Base-by-base conservation (phyloP, 2,888 invertebrate genomes). In the Nemapogon koenigi region DNA sequence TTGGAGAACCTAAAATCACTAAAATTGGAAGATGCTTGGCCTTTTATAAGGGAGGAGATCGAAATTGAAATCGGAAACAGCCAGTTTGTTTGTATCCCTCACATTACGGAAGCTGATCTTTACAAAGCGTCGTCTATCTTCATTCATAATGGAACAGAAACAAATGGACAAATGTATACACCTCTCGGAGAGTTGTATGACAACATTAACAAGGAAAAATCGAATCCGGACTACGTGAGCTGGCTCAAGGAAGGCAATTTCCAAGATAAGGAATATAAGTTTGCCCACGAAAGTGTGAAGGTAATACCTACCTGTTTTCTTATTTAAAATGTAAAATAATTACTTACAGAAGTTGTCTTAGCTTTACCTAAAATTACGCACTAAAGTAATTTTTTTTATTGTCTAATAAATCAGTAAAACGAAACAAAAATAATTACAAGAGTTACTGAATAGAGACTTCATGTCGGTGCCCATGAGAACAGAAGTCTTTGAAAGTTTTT, bases 11-110 rank as follows among this genome's bases (percentile, higher is more conserved):
- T 81, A 39, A 70, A 75, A 43, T 80, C 80, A 13, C 52, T 81
- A 7, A 75, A 75, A 46, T 55, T 81, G 29, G 79, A 79, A 45
- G 78, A 79, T 40, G 79, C 79, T 1, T 81, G 80, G 80, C 79
- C 80, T 11, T 80, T 78, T 52, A 81, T 81, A 33, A 62, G 80
- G 49, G 78, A 78, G 43, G 80, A 81, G 65, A 78, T 81, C 35
- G 80, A 79, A 51, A 70, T 59, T 32, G 80, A 80, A 62, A 78
- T 79, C 42, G 80, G 79, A n/a, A 70, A 69, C 47, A 72, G 63
- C 43, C 69, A 76, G 51, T 58, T 76, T 35, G 68, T 79, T 40
- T 81, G 80, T 55, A 79, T 81, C 42, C 80, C 80, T 42, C 73
- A 76, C 50, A 75, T 81, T 45, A 80, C 80, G 4, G 80, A 81